Evolutionary conservation across 2,797 vertebrate species (phyloP), one percentile per base, ranked within the genome.

Genomic region (Poecilia gillii): DNA sequence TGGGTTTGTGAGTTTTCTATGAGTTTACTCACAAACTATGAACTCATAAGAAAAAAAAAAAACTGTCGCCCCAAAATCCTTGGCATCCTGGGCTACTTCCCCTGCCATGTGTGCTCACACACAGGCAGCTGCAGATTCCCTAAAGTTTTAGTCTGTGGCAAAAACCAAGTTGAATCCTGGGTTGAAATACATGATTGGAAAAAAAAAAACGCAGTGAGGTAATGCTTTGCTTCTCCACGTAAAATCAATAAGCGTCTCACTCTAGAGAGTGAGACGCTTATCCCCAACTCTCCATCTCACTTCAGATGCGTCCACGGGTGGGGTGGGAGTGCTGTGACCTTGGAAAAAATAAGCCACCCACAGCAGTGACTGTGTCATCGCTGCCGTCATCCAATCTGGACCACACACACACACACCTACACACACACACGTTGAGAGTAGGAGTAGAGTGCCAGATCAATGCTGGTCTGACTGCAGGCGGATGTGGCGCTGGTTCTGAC

Each of bases 301-400:
- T 84, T 89, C 88, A 80, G 86, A 90, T 85, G 79, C 74, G 33
- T 93, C 84, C 83, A 84, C 80, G 81, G 91, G 90, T 82, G 78
- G 88, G 88, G 81, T 81, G 89, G 89, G 84, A 84, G 90, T 85
- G 92, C 89, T 93, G 92, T 88, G 93, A 94, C 95, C 95, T 94
- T 95, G 94, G 94, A 95, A 92, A 28, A 92, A 91, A 91, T 90
- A 88, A 88, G 90, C 91, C 94, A 89, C 95, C 93, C 91, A 93
- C 93, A 88, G 92, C 84, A 93, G 88, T 77, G 88, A 91, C 85
- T 92, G 84, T 91, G 90, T 94, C 91, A 93, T 93, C 88, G 77
- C 73, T 90, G 77, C 81, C 88, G 86, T 93, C 91, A 91, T 93
- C 89, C 91, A 92, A 92, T 94, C 94, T 94, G 93, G 91, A 91